These are phyloP conservation scores for Calvadosia cruxmelitensis DNA, from an alignment of 30 jellyfish, hydroid and myxozoan species.

Conservation along the genomic window DNA sequence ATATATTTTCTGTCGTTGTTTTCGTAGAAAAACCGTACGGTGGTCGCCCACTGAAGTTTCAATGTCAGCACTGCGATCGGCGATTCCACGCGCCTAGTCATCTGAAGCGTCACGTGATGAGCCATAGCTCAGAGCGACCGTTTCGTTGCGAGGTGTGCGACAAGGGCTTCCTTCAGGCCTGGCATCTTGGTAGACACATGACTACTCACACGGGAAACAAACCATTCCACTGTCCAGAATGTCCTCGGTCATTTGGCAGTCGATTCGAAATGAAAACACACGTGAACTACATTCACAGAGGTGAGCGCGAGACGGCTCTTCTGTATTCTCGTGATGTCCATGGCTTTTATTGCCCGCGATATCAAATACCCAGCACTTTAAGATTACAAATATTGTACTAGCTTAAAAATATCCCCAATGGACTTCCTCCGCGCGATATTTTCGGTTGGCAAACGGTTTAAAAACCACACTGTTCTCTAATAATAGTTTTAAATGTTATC, in stretches of 20 bases:
- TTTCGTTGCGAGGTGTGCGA: constrained; percentile 77
- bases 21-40: constrained; percentile 86
- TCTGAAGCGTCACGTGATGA: constrained; percentile 76
- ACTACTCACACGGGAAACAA: constrained; percentile 96
- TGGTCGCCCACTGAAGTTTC: constrained; percentile 88
- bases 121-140: constrained; percentile 94
- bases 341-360: too few species aligned
- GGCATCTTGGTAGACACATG: constrained; percentile 99
- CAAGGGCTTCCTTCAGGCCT: constrained; percentile 91
- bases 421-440: too few species aligned
- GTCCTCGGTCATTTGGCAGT: constrained; percentile 94
- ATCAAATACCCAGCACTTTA: too few species aligned
- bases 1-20: background rate
- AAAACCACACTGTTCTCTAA: too few species aligned
- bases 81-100: constrained; percentile 96
- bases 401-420: too few species aligned
- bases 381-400: too few species aligned
- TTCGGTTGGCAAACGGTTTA: too few species aligned
- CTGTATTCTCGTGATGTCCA: too few species aligned
- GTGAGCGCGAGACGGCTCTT: constrained; percentile 12
- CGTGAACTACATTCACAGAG: constrained; percentile 83
- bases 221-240: constrained; percentile 82
- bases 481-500: too few species aligned
- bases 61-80: constrained; percentile 75
- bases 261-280: constrained; percentile 98